These are phyloP conservation scores for Drosophila aff. DNA, from an alignment of 1,140 invertebrate species.

Conservation along the genomic window DNA sequence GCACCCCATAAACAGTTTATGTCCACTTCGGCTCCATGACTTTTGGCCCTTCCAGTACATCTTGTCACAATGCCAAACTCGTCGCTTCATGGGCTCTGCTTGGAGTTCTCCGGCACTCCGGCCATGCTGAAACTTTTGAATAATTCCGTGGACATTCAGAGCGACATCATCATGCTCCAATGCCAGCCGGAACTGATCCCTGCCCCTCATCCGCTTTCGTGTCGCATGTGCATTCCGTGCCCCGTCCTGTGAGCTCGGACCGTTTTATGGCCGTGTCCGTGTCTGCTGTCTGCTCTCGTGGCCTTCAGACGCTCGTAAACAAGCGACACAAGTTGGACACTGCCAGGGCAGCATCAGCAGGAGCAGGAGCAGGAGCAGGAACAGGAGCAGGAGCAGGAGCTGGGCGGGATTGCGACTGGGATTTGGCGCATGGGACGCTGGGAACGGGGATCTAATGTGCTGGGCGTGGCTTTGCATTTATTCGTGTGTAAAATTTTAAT, in stretches of 20 bases:
- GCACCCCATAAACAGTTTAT: conserved; percentile 20
- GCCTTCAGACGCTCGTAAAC: conserved; percentile 78
- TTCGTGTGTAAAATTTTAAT: conserved; percentile 82
- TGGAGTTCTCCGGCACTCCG: not conserved
- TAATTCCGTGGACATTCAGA: conserved; percentile 47
- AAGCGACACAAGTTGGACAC: conserved; percentile 63
- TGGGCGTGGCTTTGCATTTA: conserved; percentile 77
- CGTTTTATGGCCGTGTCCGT: conserved; percentile 63
- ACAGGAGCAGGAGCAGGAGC: conserved; percentile 1
- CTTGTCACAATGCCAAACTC: conserved; percentile 52
- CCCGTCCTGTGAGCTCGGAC: conserved; percentile 25
- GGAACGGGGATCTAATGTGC: conserved; percentile 58
- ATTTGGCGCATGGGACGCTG: not conserved
- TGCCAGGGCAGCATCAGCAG: conserved; percentile 23
- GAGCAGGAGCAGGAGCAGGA: not conserved
- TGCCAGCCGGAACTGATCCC: conserved; percentile 22
- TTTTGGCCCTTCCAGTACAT: conserved; percentile 24
- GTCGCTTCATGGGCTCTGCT: conserved; percentile 11
- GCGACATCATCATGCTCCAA: conserved; percentile 45
- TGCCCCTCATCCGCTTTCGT: not conserved
- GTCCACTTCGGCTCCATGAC: not conserved
- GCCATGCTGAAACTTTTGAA: conserved; percentile 48
- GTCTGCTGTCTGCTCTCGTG: conserved; percentile 59
- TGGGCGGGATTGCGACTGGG: conserved; percentile 1
- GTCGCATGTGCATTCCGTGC: conserved; percentile 26